Base-by-base conservation (phyloP, 2,113 vertebrate genomes). In the Manacus vitellinus region DNA sequence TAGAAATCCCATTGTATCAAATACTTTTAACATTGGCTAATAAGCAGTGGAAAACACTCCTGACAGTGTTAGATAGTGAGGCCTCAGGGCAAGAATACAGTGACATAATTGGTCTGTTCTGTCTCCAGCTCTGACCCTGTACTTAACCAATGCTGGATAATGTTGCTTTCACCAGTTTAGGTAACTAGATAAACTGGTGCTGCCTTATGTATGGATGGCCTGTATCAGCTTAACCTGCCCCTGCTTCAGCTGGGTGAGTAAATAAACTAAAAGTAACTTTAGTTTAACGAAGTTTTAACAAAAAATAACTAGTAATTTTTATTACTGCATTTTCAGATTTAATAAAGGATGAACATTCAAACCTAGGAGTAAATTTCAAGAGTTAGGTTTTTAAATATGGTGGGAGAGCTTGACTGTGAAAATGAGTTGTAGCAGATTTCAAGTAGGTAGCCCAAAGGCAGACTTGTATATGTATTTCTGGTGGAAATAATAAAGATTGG, bases 121-220 rank as follows among this genome's bases (percentile, higher is more conserved):
- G 10, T 77, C 30, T 90, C 54, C 30, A 54, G 25, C 63, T 74
- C 72, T 86, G 61, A 63, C 65, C 43, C 56, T 65, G 33, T 78
- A 28, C 19, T 96, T 94, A 80, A 2, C 68, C 74, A 70, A 0
- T 1, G 6, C 30, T 89, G 78, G 55, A 39, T 74, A 80, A 83
- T 49, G 78, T 85, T 92, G 84, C 59, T 90, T 94, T 83, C 30
- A 74, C 59, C 75, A 84, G 79, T 90, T 96, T 89, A 77, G 56
- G 59, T 88, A 67, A 52, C 43, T 59, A 76, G 74, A 61, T 92
- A 58, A 93, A 79, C 23, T 66, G 39, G 37, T 85, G 49, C 46
- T 80, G 54, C 67, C 51, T 54, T 46, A 16, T 56, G 28, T 28
- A 3, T 83, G 66, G 61, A 24, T 75, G 35, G 30, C 37, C 6